Evolutionary conservation across 2,113 vertebrate genomes (phyloP).

Genomic region (Trematocara zebra): DNA sequence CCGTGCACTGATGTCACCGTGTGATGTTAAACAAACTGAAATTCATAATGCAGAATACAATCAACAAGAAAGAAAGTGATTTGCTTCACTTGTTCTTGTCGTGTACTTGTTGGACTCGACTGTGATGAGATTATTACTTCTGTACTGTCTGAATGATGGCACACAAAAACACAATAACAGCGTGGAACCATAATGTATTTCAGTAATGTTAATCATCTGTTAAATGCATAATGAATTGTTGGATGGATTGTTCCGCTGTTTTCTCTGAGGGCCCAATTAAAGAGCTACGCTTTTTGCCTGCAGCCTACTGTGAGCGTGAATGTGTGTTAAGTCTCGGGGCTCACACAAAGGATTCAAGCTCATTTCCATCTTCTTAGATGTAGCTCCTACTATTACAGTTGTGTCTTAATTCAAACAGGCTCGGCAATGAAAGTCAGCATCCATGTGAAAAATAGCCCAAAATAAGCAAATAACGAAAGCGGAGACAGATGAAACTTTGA

Average conservation of each 20-base stretch:
- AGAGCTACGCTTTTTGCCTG: conserved; percentile 33
- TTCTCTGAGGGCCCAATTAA: conserved; percentile 75
- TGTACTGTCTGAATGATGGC: not conserved
- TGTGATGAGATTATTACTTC: not conserved
- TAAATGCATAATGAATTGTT: conserved; percentile 70
- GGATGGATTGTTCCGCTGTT: conserved; percentile 59
- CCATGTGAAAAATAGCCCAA: not conserved
- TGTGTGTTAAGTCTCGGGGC: conserved; percentile 26
- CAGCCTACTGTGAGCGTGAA: conserved; percentile 13
- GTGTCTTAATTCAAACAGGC: not conserved
- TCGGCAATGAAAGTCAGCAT: not conserved
- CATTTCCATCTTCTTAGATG: conserved; percentile 24
- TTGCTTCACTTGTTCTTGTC: not conserved
- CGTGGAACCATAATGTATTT: conserved; percentile 13
- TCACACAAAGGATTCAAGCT: conserved; percentile 17
- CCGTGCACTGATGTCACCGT: not conserved
- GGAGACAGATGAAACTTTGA: not conserved
- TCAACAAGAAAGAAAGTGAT: not conserved
- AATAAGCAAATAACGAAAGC: not conserved
- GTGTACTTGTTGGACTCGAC: not conserved
- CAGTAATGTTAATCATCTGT: conserved; percentile 60
- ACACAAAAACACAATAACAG: not conserved
- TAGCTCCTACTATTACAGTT: not conserved
- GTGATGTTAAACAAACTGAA: not conserved
- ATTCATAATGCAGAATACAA: not conserved